Conservation (phyloP, 2,113 vertebrate species). For the Chionodraco myersi region DNA sequence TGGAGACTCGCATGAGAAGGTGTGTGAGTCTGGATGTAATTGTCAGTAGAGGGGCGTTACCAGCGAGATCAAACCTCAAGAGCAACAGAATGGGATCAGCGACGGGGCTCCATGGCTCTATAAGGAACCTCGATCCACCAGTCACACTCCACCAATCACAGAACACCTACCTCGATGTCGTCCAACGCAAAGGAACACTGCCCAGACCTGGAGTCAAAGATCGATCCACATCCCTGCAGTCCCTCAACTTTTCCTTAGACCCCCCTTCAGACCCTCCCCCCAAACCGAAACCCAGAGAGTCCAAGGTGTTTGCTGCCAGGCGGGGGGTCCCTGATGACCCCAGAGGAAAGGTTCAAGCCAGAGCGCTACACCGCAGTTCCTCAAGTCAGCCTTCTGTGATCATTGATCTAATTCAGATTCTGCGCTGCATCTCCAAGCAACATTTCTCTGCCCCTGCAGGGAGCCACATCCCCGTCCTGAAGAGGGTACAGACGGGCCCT, state of each 20-base stretch:
- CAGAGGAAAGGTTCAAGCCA: constrained; percentile 49
- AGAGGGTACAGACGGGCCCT: constrained; percentile 27
- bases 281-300: constrained; percentile 45
- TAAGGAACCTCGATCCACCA: constrained; percentile 45
- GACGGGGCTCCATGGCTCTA: constrained; percentile 27
- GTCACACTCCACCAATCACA: constrained; percentile 53
- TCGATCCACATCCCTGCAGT: constrained; percentile 74
- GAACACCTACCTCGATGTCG: constrained; percentile 77
- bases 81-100: constrained; percentile 56
- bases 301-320: constrained; percentile 37
- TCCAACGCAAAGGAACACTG: constrained; percentile 61
- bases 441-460: constrained; percentile 58
- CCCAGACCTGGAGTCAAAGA: constrained; percentile 48
- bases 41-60: constrained; percentile 33
- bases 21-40: constrained; percentile 79
- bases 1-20: constrained; percentile 64
- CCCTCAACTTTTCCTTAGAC: constrained; percentile 67
- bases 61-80: constrained; percentile 36
- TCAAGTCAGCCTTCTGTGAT: constrained; percentile 68
- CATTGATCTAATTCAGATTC: constrained; percentile 76
- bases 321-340: constrained; percentile 12
- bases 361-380: constrained; percentile 28
- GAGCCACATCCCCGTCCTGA: constrained; percentile 80
- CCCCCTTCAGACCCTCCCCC: constrained; percentile 24
- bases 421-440: constrained; percentile 71